A percentile compares a stretch with the other conserved stretches of the same genome.
Conservation (phyloP, 2,797 vertebrate genomes). For the Ctenosaura bakeri region DNA sequence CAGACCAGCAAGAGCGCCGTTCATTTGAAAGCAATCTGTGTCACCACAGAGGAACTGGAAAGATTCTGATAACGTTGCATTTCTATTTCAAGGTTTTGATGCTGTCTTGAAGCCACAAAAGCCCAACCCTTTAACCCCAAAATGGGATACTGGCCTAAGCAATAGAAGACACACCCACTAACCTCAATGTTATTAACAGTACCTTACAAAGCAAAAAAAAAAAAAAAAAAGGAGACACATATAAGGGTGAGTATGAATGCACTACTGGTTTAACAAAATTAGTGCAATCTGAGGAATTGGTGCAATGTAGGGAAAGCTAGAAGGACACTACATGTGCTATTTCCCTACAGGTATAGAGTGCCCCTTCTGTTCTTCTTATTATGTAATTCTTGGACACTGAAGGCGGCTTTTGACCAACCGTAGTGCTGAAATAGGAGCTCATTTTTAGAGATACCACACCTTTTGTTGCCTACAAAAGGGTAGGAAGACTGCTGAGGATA, state of each 20-base stretch:
- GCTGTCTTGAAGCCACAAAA: slow-evolving; percentile 61
- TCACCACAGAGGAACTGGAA: slow-evolving; percentile 55
- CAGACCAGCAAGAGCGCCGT: slow-evolving; percentile 60
- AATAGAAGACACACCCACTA: background rate
- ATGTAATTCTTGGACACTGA: background rate
- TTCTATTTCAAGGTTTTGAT: slow-evolving; percentile 61
- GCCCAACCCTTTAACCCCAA: slow-evolving; percentile 45
- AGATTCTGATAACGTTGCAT: slow-evolving; percentile 58
- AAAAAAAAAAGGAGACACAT: background rate
- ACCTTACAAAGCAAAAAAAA: fast-evolving
- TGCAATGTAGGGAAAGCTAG: background rate
- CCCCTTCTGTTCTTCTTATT: no score
- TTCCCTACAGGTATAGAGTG: no score
- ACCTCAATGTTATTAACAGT: slow-evolving; percentile 4
- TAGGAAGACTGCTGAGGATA: background rate
- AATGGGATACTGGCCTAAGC: slow-evolving; percentile 54
- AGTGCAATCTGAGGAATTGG: background rate
- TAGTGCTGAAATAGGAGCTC: background rate
- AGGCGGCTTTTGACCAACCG: background rate
- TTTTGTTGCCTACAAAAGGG: background rate
- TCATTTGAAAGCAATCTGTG: slow-evolving; percentile 62
- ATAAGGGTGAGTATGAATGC: background rate
- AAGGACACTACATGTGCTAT: no score
- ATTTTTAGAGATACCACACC: background rate
- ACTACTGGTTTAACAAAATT: background rate